Conservation (phyloP, 1,140 invertebrate species). For the Hycleus cichorii region DNA sequence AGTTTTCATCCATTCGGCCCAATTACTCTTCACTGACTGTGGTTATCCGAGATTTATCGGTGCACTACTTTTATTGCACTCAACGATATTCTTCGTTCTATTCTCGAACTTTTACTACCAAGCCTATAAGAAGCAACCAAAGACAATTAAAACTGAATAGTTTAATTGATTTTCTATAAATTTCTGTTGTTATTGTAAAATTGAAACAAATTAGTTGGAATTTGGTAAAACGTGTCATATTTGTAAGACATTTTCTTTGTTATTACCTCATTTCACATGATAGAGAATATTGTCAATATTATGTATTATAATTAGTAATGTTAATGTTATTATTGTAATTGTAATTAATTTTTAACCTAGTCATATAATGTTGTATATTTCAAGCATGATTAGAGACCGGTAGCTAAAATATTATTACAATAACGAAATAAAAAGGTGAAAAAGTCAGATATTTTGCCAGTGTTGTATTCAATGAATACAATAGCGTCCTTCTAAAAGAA, state of each 20-base stretch:
- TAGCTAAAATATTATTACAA: too few relatives aligned
- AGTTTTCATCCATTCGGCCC: conserved; percentile 68
- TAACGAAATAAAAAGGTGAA: too few relatives aligned
- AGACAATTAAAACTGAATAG: conserved; percentile 21
- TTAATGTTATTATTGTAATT: conserved; percentile 6
- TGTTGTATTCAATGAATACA: conserved; percentile 7
- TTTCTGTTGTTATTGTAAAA: background rate
- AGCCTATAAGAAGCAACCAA: conserved; percentile 52
- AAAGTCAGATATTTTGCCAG: too few relatives aligned
- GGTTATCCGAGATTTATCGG: conserved; percentile 70
- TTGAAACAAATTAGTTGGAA: too few relatives aligned
- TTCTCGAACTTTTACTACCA: conserved; percentile 88
- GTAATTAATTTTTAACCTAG: conserved; percentile 11
- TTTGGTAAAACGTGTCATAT: too few relatives aligned
- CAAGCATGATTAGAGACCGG: too few relatives aligned
- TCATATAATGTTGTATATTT: background rate
- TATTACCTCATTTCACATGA: too few relatives aligned
- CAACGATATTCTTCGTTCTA: conserved; percentile 82
- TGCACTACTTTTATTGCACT: conserved; percentile 71
- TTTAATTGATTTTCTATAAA: background rate
- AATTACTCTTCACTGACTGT: conserved; percentile 66
- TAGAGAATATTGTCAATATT: too few relatives aligned
- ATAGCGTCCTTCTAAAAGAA: too few relatives aligned
- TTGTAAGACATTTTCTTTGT: too few relatives aligned
- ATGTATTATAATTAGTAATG: too few relatives aligned